These are phyloP conservation scores for Physocephala rufipes DNA, from an alignment of 2,888 invertebrate genomes.

Conservation along the genomic window DNA sequence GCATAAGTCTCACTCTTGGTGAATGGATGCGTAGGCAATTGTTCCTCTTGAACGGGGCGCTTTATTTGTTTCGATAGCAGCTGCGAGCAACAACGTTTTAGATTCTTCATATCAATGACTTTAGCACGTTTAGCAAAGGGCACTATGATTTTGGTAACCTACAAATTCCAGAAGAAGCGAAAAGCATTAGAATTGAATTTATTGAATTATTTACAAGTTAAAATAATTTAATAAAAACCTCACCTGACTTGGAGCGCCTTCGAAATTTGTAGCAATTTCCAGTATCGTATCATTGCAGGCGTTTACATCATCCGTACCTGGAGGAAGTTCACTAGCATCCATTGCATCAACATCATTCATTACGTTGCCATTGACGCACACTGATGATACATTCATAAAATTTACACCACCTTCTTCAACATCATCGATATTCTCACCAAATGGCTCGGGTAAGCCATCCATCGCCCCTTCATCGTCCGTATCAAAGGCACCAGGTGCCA, in stretches of 20 bases:
- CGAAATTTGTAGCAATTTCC: slow-evolving; percentile 69
- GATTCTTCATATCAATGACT: slow-evolving; percentile 84
- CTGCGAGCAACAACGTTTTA: slow-evolving; percentile 81
- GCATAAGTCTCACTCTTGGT: slow-evolving; percentile 55
- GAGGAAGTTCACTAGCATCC: slow-evolving; percentile 44
- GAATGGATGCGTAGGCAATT: slow-evolving; percentile 48
- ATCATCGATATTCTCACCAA: slow-evolving; percentile 44
- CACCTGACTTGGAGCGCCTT: slow-evolving; percentile 72
- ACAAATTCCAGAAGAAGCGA: slow-evolving; percentile 25
- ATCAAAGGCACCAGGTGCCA: slow-evolving; percentile 43
- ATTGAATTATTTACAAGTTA: slow-evolving; percentile 30
- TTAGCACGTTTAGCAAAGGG: slow-evolving; percentile 85
- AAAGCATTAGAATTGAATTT: not conserved
- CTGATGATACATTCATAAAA: slow-evolving; percentile 31
- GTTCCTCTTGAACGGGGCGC: slow-evolving; percentile 41
- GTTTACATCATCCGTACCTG: slow-evolving; percentile 48
- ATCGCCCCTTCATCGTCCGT: slow-evolving; percentile 43
- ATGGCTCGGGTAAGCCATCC: not conserved
- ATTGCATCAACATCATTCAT: slow-evolving; percentile 61
- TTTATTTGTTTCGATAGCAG: slow-evolving; percentile 66
- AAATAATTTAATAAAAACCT: too few species aligned
- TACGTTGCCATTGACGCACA: slow-evolving; percentile 46
- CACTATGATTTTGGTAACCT: slow-evolving; percentile 73
- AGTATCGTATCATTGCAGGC: slow-evolving; percentile 56
- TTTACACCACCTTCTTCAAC: slow-evolving; percentile 39